Evolutionary conservation across 2,888 invertebrate species (phyloP).

Genomic region (Kryphioiulus occultus): DNA sequence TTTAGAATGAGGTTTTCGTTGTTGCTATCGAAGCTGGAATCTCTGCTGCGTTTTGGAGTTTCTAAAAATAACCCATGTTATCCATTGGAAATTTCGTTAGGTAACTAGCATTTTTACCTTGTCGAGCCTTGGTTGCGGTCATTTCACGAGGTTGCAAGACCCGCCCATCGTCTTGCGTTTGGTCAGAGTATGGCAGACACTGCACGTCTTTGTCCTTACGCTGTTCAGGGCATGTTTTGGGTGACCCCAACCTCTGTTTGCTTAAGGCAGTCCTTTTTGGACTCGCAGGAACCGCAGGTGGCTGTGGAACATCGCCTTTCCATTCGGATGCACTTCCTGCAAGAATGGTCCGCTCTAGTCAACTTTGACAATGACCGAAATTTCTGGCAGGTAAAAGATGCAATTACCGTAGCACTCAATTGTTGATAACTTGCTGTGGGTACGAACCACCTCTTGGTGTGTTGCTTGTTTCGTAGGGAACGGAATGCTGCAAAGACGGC

Average conservation of each 20-base stretch:
- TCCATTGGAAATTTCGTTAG: no score
- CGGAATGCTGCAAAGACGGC: constrained; percentile 74
- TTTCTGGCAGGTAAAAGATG: background rate
- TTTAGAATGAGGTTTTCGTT: constrained; percentile 27
- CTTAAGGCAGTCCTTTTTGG: background rate
- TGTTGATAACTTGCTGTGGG: constrained; percentile 72
- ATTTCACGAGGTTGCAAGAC: background rate
- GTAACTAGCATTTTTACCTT: background rate
- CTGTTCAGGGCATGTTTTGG: background rate
- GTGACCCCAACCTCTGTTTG: background rate
- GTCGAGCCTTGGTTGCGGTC: background rate
- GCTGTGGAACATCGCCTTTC: background rate
- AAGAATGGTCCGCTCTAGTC: background rate
- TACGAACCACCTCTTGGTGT: constrained; percentile 78
- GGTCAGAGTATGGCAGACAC: background rate
- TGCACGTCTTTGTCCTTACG: background rate
- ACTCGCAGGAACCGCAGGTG: background rate
- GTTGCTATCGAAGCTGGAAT: background rate
- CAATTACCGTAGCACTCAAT: constrained; percentile 52
- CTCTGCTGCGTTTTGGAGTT: constrained; percentile 42
- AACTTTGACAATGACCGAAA: background rate
- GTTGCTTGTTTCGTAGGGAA: constrained; percentile 84
- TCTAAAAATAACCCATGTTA: no score
- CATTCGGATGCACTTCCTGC: background rate
- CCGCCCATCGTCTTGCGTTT: background rate